These are phyloP conservation scores for Lordiphosa andalusiaca DNA, from an alignment of 2,888 invertebrate species.

Conservation along the genomic window DNA sequence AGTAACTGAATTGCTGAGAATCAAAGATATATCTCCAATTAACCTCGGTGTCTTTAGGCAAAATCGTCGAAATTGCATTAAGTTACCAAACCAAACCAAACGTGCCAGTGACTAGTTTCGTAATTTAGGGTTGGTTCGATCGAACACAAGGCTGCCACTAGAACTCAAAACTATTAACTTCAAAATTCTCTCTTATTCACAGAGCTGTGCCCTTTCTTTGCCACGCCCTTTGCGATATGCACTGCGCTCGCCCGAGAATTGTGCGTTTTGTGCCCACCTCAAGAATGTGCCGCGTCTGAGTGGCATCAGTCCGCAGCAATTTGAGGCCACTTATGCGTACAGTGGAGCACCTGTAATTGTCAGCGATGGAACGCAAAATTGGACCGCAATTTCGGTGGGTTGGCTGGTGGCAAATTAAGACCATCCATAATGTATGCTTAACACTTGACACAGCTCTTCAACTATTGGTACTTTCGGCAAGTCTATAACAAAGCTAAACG, in stretches of 20 bases:
- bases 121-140: too few relatives aligned
- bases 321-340: conserved; percentile 89
- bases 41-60: too few relatives aligned
- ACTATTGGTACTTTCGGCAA: conserved; percentile 90
- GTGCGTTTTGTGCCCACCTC: conserved; percentile 87
- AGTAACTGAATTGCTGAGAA: too few relatives aligned
- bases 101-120: too few relatives aligned
- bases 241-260: conserved; percentile 90
- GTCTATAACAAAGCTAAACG: conserved; percentile 85
- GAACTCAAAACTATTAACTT: too few relatives aligned
- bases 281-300: conserved; percentile 84
- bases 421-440: background rate
- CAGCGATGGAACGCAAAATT: conserved; percentile 89
- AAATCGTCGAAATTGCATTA: too few relatives aligned
- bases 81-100: too few relatives aligned
- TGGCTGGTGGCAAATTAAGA: background rate
- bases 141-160: too few relatives aligned
- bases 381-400: conserved; percentile 87
- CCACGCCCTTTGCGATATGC: conserved; percentile 70
- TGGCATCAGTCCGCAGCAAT: conserved; percentile 85
- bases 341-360: conserved; percentile 90
- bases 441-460: conserved; percentile 83
- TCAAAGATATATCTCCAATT: too few relatives aligned
- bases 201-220: conserved; percentile 65
- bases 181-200: background rate